Evolutionary conservation across 2,888 invertebrate species (phyloP).

Genomic region (Sarcophaga rosellei): DNA sequence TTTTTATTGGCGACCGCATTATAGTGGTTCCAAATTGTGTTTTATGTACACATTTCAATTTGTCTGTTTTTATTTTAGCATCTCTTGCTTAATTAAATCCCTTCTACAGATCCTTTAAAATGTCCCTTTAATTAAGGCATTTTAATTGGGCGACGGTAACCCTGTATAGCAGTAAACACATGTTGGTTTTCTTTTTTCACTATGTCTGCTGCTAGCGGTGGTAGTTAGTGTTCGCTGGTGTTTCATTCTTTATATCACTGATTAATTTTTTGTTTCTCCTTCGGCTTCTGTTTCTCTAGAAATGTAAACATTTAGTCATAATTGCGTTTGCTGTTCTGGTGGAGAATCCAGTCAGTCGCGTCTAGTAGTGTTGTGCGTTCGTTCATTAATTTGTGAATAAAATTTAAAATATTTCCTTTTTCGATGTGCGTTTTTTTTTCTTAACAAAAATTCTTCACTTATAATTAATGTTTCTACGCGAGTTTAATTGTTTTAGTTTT

Average conservation of each 20-base stretch:
- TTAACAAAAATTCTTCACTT: background rate
- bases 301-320: slow-evolving; percentile 55
- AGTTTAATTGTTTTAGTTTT: background rate
- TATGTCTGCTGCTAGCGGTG: background rate
- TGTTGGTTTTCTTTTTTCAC: slow-evolving; percentile 26
- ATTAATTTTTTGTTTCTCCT: background rate
- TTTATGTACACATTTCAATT: no score
- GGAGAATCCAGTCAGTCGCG: background rate
- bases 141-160: background rate
- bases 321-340: slow-evolving; percentile 18
- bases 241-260: background rate
- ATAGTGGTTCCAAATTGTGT: no score
- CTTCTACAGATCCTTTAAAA: background rate
- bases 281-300: background rate
- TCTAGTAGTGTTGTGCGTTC: background rate
- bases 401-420: background rate
- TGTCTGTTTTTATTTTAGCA: no score
- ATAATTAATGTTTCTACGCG: background rate
- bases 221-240: slow-evolving; percentile 12
- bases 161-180: slow-evolving; percentile 4
- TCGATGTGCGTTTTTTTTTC: background rate
- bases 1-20: no score
- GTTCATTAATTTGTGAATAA: background rate
- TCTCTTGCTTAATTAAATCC: no score
- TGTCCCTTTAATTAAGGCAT: background rate